Percentiles rank a stretch among this genome's conserved stretches.
phyloP scores from a whole-genome alignment of 1,140 invertebrate species.

The Drosophila punjabiensis region DNA sequence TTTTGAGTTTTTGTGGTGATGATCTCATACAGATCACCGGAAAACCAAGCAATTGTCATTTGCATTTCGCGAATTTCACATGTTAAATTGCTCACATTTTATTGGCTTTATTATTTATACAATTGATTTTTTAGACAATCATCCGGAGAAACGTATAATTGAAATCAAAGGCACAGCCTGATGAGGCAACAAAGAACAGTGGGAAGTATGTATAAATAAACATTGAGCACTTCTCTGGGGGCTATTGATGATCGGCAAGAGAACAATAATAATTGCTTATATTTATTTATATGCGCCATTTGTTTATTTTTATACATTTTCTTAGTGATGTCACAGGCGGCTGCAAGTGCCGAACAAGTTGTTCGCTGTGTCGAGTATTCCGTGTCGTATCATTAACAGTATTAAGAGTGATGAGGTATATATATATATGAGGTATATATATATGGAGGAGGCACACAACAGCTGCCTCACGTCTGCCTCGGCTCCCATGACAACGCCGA shows the following conservation, averaged over 20 bases:
- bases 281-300: constrained; percentile 58
- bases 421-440: not conserved
- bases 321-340: constrained; percentile 73
- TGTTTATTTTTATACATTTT: constrained; percentile 80
- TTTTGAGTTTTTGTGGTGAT: constrained; percentile 42
- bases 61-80: constrained; percentile 47
- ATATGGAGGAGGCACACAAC: constrained; percentile 1
- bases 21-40: constrained; percentile 73
- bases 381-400: constrained; percentile 54
- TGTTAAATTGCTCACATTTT: constrained; percentile 62
- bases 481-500: constrained; percentile 51
- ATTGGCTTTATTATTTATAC: constrained; percentile 55
- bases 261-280: constrained; percentile 50
- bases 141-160: constrained; percentile 10
- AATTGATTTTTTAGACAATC: constrained; percentile 55
- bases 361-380: constrained; percentile 33
- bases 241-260: constrained; percentile 61
- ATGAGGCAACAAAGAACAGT: constrained; percentile 42
- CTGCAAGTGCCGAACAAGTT: constrained; percentile 65
- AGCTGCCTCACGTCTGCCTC: constrained; percentile 42
- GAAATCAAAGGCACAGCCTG: constrained; percentile 46
- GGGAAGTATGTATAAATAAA: constrained; percentile 48
- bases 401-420: constrained; percentile 36
- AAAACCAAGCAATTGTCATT: constrained; percentile 46
- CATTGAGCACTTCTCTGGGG: constrained; percentile 34